Conservation (phyloP, 1,140 invertebrate genomes). For the Diachasma alloeum region DNA sequence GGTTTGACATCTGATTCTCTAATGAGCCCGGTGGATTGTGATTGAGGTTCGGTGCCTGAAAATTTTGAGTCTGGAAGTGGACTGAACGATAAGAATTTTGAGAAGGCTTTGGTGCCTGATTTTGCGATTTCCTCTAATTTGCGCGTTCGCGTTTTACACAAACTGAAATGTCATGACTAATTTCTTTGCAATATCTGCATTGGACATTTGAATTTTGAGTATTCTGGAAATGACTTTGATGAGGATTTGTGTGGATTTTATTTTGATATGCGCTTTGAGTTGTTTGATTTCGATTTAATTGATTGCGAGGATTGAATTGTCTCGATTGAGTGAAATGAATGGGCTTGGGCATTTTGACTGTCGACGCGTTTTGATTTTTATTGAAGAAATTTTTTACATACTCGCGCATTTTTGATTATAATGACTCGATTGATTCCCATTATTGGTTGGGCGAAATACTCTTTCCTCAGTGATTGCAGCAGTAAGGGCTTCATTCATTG, state of each 20-base stretch:
- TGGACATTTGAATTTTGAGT: not conserved
- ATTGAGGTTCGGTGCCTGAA: not conserved
- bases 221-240: no score
- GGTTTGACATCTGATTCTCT: no score
- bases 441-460: not conserved
- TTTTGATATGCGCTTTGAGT: no score
- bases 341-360: no score
- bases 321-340: not conserved
- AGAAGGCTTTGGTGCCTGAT: not conserved
- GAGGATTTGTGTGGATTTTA: no score
- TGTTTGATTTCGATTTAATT: no score
- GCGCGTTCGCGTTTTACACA: not conserved
- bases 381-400: not conserved
- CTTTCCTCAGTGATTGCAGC: not conserved
- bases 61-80: not conserved
- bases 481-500: not conserved
- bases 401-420: no score
- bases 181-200: not conserved
- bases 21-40: not conserved
- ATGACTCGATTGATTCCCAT: no score
- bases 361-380: not conserved
- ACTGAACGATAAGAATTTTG: not conserved
- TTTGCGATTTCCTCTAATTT: not conserved
- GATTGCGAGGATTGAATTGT: no score
- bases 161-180: not conserved